Conservation (phyloP, 2,888 invertebrate species). For the Zygothrica quintamaculata region DNA sequence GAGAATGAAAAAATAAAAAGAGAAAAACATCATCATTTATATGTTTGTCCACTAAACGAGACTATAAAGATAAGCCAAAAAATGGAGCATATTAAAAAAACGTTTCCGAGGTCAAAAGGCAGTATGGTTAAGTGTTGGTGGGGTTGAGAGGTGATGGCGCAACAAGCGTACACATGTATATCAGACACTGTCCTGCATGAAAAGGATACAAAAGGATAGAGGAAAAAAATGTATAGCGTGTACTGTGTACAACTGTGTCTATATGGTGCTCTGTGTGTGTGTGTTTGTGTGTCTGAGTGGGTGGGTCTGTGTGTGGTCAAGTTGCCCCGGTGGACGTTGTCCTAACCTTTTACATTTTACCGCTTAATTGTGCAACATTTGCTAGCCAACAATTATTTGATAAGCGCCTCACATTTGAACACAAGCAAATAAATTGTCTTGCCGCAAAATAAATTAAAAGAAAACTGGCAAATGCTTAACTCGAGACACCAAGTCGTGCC, state of each 20-base stretch:
- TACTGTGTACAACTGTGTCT: too few species aligned
- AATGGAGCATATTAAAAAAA: conserved; percentile 72
- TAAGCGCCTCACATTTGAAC: conserved; percentile 79
- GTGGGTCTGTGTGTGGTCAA: conserved; percentile 60
- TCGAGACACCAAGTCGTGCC: conserved; percentile 12
- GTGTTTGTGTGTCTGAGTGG: conserved; percentile 9
- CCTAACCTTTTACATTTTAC: conserved; percentile 54
- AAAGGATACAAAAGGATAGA: conserved; percentile 11
- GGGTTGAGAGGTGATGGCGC: conserved; percentile 47
- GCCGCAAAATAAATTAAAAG: conserved; percentile 76
- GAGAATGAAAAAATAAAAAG: conserved; percentile 12
- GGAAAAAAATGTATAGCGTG: conserved; percentile 12
- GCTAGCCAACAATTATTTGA: conserved; percentile 84
- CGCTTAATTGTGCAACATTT: conserved; percentile 83
- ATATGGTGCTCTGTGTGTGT: background rate
- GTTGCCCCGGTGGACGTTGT: conserved; percentile 34
- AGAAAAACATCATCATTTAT: conserved; percentile 65
- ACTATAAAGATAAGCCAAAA: conserved; percentile 83
- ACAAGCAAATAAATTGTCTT: conserved; percentile 67
- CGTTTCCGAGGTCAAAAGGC: conserved; percentile 19
- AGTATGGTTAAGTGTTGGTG: conserved; percentile 16
- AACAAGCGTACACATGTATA: conserved; percentile 57
- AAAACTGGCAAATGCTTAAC: conserved; percentile 65
- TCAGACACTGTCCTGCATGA: conserved; percentile 26
- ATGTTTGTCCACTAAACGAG: conserved; percentile 78